A percentile compares a stretch with the other conserved stretches of the same genome.
Evolutionary conservation across 2,797 vertebrate genomes (phyloP).

Genomic region (Knipowitschia caucasica): DNA sequence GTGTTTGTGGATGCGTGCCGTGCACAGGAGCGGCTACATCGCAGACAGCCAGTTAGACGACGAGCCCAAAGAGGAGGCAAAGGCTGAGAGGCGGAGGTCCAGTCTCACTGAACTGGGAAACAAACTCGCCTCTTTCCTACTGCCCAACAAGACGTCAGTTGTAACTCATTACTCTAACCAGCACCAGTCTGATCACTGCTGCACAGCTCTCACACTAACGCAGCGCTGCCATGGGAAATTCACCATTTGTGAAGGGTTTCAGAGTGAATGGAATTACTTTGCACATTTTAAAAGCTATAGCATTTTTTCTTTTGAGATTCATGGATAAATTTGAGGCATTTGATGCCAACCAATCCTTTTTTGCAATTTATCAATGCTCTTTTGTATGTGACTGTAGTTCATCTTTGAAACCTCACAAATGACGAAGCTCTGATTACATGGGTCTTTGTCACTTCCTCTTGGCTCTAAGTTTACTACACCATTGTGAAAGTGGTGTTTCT

Average conservation of each 20-base stretch:
- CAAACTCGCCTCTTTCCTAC: slow-evolving; percentile 69
- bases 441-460: slow-evolving; percentile 41
- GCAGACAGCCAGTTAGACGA: slow-evolving; percentile 64
- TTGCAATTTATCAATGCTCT: background rate
- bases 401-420: slow-evolving; percentile 34
- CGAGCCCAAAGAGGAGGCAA: slow-evolving; percentile 50
- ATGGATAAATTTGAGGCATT: background rate
- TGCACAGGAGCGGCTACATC: slow-evolving; percentile 48
- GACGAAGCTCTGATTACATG: slow-evolving; percentile 40
- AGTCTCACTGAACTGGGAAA: slow-evolving; percentile 83
- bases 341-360: background rate
- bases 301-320: background rate
- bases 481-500: slow-evolving; percentile 7
- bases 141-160: slow-evolving; percentile 78
- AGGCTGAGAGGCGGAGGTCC: slow-evolving; percentile 69
- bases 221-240: slow-evolving; percentile 38
- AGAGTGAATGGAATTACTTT: background rate
- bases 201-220: slow-evolving; percentile 29
- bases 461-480: slow-evolving; percentile 25
- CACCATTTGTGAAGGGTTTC: slow-evolving; percentile 44
- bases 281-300: background rate
- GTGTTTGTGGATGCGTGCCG: slow-evolving; percentile 52
- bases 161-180: slow-evolving; percentile 17
- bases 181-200: slow-evolving; percentile 14
- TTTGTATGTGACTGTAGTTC: background rate